Evolutionary conservation across 2,888 invertebrate genomes (phyloP).

Genomic region (Macropis europaea): DNA sequence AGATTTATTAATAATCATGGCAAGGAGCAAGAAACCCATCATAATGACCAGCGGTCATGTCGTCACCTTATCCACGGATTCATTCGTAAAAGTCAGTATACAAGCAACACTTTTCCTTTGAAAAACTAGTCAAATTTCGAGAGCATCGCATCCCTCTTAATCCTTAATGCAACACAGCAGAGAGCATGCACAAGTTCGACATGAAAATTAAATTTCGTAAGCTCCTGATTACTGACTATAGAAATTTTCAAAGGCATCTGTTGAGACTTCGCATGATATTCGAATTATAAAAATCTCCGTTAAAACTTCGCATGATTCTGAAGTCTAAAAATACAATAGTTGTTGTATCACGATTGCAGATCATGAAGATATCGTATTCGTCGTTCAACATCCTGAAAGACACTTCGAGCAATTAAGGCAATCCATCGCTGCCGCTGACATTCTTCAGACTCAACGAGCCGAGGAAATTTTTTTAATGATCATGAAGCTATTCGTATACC

Average conservation of each 20-base stretch:
- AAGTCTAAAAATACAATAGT: not conserved
- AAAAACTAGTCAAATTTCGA: no score
- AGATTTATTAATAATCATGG: conserved; percentile 54
- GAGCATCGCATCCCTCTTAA: no score
- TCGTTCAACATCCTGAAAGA: conserved; percentile 31
- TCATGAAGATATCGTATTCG: conserved; percentile 46
- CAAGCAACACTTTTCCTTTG: not conserved
- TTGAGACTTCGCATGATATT: no score
- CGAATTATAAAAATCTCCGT: no score
- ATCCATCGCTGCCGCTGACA: not conserved
- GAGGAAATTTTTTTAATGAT: not conserved
- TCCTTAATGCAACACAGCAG: no score
- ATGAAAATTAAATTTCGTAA: no score
- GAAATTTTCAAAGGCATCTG: no score
- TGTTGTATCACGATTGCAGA: conserved; percentile 16
- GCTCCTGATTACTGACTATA: no score
- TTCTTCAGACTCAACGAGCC: not conserved
- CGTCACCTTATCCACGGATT: conserved; percentile 53
- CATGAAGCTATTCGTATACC: not conserved
- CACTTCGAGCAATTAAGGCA: not conserved
- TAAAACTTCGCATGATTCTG: no score
- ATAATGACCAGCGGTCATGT: conserved; percentile 52
- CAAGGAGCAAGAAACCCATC: conserved; percentile 47
- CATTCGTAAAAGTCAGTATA: conserved; percentile 55
- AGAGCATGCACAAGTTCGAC: no score